Base-by-base conservation (phyloP, 2,888 invertebrate species). In the Leucozona laternaria region DNA sequence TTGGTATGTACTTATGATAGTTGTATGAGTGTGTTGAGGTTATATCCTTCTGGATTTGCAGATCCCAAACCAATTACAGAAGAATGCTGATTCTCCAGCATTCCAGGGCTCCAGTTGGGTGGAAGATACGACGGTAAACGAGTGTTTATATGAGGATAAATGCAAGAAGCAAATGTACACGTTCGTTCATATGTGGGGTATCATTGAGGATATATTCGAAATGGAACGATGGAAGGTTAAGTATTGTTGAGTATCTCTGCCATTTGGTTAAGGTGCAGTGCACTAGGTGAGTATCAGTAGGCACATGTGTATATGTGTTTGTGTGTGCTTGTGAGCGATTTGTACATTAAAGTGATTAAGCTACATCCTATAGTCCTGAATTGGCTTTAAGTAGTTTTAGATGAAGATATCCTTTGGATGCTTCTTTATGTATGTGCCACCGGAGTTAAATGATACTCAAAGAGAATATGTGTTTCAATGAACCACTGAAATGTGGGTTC, bases 61-160 rank as follows among this genome's bases (percentile, higher is more conserved):
- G 57, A 79, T 79, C 82, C 86, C 82, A 86, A 82, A 82, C 86
- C 86, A 86, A 86, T 86, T 81, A 86, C 86, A 82, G 50, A 62
- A 70, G 82, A 85, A 82, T 86, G 86, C 78, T 86, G 86, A 86
- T 79, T 79, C 64, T 84, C 37, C 15, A 37, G 13, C 31, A 57
- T 55, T 55, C 70, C 70, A 48, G 20, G 0, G 25, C 68, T 58
- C 37, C 28, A 17, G 37, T 37, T 48, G 20, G 34, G 17, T 20
- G 17, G 22, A 11, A 57, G 2, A 31, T 57, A 25, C 13, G n/a
- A 15, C 7, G 22, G 4, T 28, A 28, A 4, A n/a, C 55, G 28
- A 55, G 13, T 31, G 3, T 31, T 31, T 57, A 17, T 43, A 45
- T 17, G 58, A 22, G 34, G 15, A 45, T 31, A 37, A 53, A 45